Conservation (phyloP, 1,140 invertebrate genomes). For the Diuraphis noxia region DNA sequence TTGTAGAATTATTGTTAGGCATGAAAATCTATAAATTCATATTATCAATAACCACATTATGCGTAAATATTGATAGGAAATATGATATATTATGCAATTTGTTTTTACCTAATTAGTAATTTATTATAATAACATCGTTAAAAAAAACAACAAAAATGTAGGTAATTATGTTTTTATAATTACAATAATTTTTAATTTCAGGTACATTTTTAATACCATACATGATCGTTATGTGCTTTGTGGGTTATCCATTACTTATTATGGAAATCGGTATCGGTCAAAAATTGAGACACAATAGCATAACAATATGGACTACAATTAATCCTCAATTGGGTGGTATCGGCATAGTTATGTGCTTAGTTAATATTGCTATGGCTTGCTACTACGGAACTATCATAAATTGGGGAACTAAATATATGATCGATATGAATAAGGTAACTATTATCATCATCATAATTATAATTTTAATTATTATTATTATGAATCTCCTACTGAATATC, state of each 20-base stretch:
- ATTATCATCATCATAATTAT: background rate
- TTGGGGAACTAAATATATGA: slow-evolving; percentile 34
- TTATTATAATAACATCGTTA: background rate
- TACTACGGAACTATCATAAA: slow-evolving; percentile 21
- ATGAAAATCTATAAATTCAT: background rate
- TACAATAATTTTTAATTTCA: background rate
- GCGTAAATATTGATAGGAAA: background rate
- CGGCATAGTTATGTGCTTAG: slow-evolving; percentile 18
- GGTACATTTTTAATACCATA: slow-evolving; percentile 49
- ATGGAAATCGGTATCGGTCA: slow-evolving; percentile 47
- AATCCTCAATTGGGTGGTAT: slow-evolving; percentile 42
- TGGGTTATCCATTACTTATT: slow-evolving; percentile 36
- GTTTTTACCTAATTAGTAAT: background rate
- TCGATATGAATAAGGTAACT: slow-evolving; percentile 34
- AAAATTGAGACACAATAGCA: slow-evolving; percentile 24
- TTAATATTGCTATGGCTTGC: slow-evolving; percentile 13
- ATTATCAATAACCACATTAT: background rate
- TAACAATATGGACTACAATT: slow-evolving; percentile 39
- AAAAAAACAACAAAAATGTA: background rate
- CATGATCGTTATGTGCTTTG: slow-evolving; percentile 30
- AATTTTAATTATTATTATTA: background rate
- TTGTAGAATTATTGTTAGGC: background rate
- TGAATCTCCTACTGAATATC: background rate
- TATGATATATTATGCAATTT: background rate
- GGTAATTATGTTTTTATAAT: background rate